A percentile compares a stretch with the other conserved stretches of the same genome.
Evolutionary conservation across 2,113 vertebrate species (phyloP).

Genomic region (Notothenia coriiceps): DNA sequence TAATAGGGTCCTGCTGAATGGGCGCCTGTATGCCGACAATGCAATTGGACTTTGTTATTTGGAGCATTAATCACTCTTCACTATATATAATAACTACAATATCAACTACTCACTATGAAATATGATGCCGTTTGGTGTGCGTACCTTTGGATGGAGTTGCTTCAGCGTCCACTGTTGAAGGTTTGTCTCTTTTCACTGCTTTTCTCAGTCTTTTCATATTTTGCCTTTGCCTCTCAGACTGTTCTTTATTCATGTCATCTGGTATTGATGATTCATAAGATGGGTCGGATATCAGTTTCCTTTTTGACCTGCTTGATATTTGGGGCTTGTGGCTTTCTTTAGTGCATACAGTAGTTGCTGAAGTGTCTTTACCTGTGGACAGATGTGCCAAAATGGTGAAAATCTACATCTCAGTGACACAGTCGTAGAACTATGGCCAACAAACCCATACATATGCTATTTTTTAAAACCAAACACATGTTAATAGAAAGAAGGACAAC

Average conservation of each 20-base stretch:
- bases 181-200: not conserved
- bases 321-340: not conserved
- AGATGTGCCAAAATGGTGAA: not conserved
- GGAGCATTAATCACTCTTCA: not conserved
- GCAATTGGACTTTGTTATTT: not conserved
- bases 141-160: slow-evolving; percentile 68
- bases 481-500: not conserved
- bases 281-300: slow-evolving; percentile 41
- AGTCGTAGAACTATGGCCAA: not conserved
- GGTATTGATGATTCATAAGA: not conserved
- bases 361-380: slow-evolving; percentile 27
- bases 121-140: not conserved
- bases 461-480: not conserved
- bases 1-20: not conserved
- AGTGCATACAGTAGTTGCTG: not conserved
- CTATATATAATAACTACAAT: not conserved
- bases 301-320: slow-evolving; percentile 36
- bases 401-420: not conserved
- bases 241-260: slow-evolving; percentile 6
- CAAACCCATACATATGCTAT: not conserved
- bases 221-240: not conserved
- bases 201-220: slow-evolving; percentile 22
- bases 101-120: not conserved
- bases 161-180: slow-evolving; percentile 7
- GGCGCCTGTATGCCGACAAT: not conserved